A percentile compares a stretch with the other conserved stretches of the same genome.
phyloP scores from a whole-genome alignment of 2,113 vertebrate genomes.

The Megaceryle torquata region DNA sequence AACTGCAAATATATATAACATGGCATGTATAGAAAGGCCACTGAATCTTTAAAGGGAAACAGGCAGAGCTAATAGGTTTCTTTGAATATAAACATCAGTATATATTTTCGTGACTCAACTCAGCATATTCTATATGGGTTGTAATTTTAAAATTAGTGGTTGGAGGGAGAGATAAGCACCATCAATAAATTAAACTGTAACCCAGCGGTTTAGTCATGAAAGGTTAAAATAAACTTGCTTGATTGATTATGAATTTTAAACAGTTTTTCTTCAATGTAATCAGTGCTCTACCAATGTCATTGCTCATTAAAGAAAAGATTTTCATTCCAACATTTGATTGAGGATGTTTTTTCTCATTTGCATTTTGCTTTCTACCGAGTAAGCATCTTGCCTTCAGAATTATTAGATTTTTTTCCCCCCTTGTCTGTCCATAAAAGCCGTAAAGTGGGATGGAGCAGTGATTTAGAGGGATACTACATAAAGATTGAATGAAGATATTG shows the following conservation, averaged over 20 bases:
- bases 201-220: conserved; percentile 74
- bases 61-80: conserved; percentile 61
- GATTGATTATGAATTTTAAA: conserved; percentile 86
- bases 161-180: conserved; percentile 67
- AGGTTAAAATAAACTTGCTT: conserved; percentile 84
- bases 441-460: conserved; percentile 69
- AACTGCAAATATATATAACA: conserved; percentile 39
- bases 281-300: conserved; percentile 79
- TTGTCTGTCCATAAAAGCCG: conserved; percentile 69
- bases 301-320: conserved; percentile 83
- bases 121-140: conserved; percentile 64
- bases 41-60: conserved; percentile 64
- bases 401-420: conserved; percentile 64
- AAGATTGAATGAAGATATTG: conserved; percentile 78
- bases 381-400: conserved; percentile 78
- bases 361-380: conserved; percentile 78
- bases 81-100: conserved; percentile 70
- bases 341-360: conserved; percentile 79
- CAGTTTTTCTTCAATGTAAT: conserved; percentile 82
- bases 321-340: conserved; percentile 81
- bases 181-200: conserved; percentile 75
- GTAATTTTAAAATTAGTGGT: conserved; percentile 77
- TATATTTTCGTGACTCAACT: conserved; percentile 71
- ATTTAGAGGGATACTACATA: conserved; percentile 73
- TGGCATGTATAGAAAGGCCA: conserved; percentile 42